phyloP scores from a whole-genome alignment of 23 tunicate species.

The Ascidia mentula region DNA sequence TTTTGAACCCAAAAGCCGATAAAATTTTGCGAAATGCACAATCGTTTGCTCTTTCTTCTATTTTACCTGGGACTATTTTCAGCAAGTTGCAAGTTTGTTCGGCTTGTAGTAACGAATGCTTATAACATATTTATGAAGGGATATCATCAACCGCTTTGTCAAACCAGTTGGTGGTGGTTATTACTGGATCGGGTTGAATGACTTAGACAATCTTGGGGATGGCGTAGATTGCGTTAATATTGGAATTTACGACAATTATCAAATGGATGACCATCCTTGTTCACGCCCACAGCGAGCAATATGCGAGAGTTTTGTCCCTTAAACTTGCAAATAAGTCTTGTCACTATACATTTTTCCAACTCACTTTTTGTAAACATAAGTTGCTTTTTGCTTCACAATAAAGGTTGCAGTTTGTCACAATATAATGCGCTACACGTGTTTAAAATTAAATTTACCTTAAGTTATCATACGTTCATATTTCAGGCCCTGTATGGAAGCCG shows the following conservation, averaged over 20 bases:
- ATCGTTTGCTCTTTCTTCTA: too few relatives aligned
- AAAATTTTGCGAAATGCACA: too few relatives aligned
- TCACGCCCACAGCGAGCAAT: background rate
- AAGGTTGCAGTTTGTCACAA: too few relatives aligned
- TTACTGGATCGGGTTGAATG: conserved; percentile 14
- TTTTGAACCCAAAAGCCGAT: too few relatives aligned
- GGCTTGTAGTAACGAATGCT: too few relatives aligned
- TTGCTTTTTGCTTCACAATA: background rate
- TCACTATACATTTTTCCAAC: too few relatives aligned
- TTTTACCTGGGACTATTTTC: too few relatives aligned
- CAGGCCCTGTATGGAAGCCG: background rate
- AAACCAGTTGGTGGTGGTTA: background rate
- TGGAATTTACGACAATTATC: background rate
- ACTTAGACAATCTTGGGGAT: conserved; percentile 1
- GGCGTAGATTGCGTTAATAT: background rate
- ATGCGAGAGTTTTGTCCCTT: background rate
- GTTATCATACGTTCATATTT: too few relatives aligned
- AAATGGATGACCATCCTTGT: background rate
- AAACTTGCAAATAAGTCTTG: background rate
- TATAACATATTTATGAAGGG: background rate
- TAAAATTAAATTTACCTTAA: too few relatives aligned
- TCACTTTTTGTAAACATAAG: background rate
- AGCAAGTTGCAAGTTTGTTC: too few relatives aligned
- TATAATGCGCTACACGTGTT: too few relatives aligned
- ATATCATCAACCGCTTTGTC: background rate